Conservation (phyloP, 2,797 vertebrate species). For the Knipowitschia caucasica region DNA sequence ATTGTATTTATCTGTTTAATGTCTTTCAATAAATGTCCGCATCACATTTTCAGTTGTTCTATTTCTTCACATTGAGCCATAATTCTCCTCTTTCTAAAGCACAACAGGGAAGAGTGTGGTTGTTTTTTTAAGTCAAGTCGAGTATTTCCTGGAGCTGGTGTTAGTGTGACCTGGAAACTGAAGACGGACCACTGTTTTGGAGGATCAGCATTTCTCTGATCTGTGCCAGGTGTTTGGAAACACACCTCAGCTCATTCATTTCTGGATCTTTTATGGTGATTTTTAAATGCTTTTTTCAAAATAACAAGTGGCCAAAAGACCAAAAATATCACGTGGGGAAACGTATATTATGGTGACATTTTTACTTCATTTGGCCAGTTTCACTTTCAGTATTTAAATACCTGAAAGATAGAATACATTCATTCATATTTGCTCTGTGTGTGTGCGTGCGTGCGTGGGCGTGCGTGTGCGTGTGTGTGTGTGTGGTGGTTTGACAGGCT, state of each 20-base stretch:
- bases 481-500: too few species aligned
- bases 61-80: not conserved
- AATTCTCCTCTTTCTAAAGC: not conserved
- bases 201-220: constrained; percentile 41
- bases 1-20: not conserved
- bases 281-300: constrained; percentile 21
- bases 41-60: not conserved
- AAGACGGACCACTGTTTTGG: constrained; percentile 40
- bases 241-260: constrained; percentile 29
- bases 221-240: constrained; percentile 45
- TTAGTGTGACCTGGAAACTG: constrained; percentile 15
- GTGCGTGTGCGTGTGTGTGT: too few species aligned
- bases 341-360: too few species aligned
- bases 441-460: too few species aligned
- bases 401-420: too few species aligned
- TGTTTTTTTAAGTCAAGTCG: not conserved
- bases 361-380: too few species aligned
- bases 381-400: too few species aligned
- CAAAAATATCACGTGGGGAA: too few species aligned
- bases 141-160: constrained; percentile 1
- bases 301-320: too few species aligned
- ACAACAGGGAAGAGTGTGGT: not conserved
- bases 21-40: not conserved
- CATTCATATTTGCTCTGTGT: too few species aligned
- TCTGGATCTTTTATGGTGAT: constrained; percentile 27